Base-by-base conservation (phyloP, 1,140 invertebrate genomes). In the Lysiphlebus fabarum region DNA sequence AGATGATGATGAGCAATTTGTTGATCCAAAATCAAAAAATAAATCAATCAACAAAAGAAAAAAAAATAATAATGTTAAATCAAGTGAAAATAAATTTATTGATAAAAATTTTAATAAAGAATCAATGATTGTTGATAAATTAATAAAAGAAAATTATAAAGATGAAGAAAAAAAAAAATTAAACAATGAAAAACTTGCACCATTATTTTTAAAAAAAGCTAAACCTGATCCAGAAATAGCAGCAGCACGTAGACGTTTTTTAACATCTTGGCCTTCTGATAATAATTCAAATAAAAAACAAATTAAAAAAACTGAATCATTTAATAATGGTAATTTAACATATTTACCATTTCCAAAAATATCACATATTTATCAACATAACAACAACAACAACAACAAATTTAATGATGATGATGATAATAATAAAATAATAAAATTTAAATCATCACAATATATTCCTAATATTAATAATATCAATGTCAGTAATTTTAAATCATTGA, bases 161-260 rank as follows among this genome's bases (percentile, higher is more conserved):
- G 34, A 53, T 10, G 6, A 57, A 26, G 11, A 43, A 53, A 59
- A 56, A 41, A n/a, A n/a, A 48, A 49, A 6, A 41, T 14, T 6
- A 38, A 37, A 57, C 34, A 33, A 10, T 12, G 70, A 72, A 61
- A 80, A 79, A 61, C 50, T 81, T 3, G 77, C 78, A 6, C 76
- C 79, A 33, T 62, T 81, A 12, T 81, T 81, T 60, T 56, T 69
- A 3, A 81, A 80, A 62, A 68, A 69, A 47, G 61, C 34, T 1
- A 79, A 73, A 62, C 62, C 60, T n/a, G 68, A 77, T 63, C 66
- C 72, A 9, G 63, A 70, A 34, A 53, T 65, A 6, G 0, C 72
- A 1, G 64, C 67, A 47, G 71, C 76, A 6, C 64, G 67, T 37
- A 64, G 64, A 7, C 65, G 65, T 11, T 75, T 77, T 62, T 59